Evolutionary conservation across 1,140 invertebrate species (phyloP).

Genomic region (Archivesica marissinica): DNA sequence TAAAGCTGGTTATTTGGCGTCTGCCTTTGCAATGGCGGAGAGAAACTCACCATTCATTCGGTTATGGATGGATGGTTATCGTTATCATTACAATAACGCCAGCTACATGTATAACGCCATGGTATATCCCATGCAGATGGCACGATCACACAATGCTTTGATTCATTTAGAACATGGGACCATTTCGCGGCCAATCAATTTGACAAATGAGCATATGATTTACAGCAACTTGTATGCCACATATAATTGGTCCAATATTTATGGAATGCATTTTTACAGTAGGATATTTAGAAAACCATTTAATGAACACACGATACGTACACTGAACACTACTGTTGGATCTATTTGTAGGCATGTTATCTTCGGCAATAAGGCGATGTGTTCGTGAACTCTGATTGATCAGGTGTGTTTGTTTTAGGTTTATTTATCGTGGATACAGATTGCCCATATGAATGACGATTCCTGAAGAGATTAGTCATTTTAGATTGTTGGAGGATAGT

Average conservation of each 20-base stretch:
- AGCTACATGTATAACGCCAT: slow-evolving; percentile 51
- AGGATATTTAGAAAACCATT: slow-evolving; percentile 1
- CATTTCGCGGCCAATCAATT: slow-evolving; percentile 64
- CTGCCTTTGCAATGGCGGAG: slow-evolving; percentile 62
- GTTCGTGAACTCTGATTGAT: too few relatives aligned
- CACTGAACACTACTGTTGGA: slow-evolving; percentile 43
- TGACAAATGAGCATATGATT: slow-evolving; percentile 37
- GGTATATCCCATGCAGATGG: slow-evolving; percentile 47
- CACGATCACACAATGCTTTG: slow-evolving; percentile 20
- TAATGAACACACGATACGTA: neutral
- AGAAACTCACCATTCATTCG: slow-evolving; percentile 54
- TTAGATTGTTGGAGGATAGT: too few relatives aligned
- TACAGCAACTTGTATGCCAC: slow-evolving; percentile 30
- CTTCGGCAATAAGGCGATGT: slow-evolving; percentile 58
- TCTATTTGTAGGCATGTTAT: slow-evolving; percentile 6
- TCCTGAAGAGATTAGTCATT: too few relatives aligned
- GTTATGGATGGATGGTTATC: slow-evolving; percentile 31
- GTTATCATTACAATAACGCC: slow-evolving; percentile 34
- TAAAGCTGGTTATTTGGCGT: slow-evolving; percentile 53
- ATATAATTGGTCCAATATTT: slow-evolving; percentile 67
- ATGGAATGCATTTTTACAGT: slow-evolving; percentile 65
- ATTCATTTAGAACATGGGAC: slow-evolving; percentile 64
- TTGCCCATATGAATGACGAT: too few relatives aligned
- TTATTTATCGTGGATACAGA: too few relatives aligned
- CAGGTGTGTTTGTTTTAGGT: too few relatives aligned